phyloP scores from a whole-genome alignment of 2,888 invertebrate species.

The Tillus elongatus region DNA sequence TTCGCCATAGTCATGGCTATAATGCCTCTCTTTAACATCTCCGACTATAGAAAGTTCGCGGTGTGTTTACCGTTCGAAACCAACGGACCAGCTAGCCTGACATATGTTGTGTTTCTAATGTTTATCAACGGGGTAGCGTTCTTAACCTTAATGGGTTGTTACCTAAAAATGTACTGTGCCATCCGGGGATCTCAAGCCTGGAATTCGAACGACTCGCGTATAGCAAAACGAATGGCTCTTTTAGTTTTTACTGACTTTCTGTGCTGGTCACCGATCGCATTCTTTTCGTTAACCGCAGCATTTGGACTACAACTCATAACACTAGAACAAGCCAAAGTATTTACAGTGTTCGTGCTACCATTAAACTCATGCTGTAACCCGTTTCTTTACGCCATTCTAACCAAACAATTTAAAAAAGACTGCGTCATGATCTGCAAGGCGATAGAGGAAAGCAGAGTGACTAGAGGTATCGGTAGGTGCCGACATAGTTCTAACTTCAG shows the following conservation, averaged over 20 bases:
- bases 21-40: constrained; percentile 82
- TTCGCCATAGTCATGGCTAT: constrained; percentile 81
- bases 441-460: constrained; percentile 88
- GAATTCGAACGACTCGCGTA: constrained; percentile 94
- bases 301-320: constrained; percentile 85
- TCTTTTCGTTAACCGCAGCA: constrained; percentile 88
- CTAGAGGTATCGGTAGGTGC: constrained; percentile 77
- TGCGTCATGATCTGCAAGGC: constrained; percentile 93
- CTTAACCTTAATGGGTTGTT: constrained; percentile 89
- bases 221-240: constrained; percentile 93
- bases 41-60: constrained; percentile 93
- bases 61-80: constrained; percentile 93
- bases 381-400: constrained; percentile 93
- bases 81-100: constrained; percentile 64
- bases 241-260: constrained; percentile 95
- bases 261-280: constrained; percentile 97
- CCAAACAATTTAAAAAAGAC: constrained; percentile 96
- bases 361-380: constrained; percentile 97
- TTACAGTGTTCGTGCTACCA: constrained; percentile 91
- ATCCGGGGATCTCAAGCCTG: constrained; percentile 95
- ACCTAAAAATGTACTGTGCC: constrained; percentile 95
- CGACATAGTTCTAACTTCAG: constrained; percentile 81
- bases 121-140: constrained; percentile 90
- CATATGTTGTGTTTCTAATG: constrained; percentile 86
- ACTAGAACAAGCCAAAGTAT: constrained; percentile 90